Percentiles rank a stretch among this genome's conserved stretches.
Conservation (phyloP, 2,113 vertebrate genomes). For the Galbula dea region DNA sequence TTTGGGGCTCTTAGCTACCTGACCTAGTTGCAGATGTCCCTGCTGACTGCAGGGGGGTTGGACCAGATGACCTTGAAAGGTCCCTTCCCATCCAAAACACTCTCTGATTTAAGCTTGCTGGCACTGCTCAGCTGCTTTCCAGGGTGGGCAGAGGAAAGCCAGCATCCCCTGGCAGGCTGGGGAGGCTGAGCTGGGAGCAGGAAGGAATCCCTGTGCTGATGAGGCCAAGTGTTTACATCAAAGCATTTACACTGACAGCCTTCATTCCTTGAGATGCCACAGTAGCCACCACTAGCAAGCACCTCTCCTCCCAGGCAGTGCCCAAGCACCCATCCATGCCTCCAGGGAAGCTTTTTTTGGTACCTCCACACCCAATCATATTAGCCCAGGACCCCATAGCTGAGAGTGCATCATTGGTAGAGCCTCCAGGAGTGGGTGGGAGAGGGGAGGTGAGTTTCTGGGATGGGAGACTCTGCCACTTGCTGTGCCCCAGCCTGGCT, state of each 20-base stretch:
- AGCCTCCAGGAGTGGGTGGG: neutral
- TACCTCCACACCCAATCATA: neutral
- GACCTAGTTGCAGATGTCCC: neutral
- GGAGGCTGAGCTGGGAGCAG: neutral
- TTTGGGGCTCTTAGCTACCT: too few species aligned
- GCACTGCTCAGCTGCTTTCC: neutral
- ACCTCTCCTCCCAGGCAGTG: rapidly evolving
- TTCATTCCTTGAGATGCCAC: neutral
- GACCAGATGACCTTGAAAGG: neutral
- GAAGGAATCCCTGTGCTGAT: rapidly evolving
- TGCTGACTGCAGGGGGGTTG: neutral
- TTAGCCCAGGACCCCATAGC: neutral
- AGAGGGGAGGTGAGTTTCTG: conserved; percentile 19
- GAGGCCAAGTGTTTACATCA: neutral
- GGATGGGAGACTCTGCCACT: conserved; percentile 32
- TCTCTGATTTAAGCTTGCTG: too few species aligned
- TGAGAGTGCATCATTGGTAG: neutral
- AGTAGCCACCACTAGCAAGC: rapidly evolving
- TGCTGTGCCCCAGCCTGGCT: conserved; percentile 49
- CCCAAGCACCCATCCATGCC: neutral
- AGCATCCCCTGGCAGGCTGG: neutral
- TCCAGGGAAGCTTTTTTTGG: neutral
- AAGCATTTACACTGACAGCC: neutral
- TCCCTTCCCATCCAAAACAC: neutral
- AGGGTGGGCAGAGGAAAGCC: neutral